phyloP scores from a whole-genome alignment of 2,113 vertebrate species.

The Myxocyprinus asiaticus region DNA sequence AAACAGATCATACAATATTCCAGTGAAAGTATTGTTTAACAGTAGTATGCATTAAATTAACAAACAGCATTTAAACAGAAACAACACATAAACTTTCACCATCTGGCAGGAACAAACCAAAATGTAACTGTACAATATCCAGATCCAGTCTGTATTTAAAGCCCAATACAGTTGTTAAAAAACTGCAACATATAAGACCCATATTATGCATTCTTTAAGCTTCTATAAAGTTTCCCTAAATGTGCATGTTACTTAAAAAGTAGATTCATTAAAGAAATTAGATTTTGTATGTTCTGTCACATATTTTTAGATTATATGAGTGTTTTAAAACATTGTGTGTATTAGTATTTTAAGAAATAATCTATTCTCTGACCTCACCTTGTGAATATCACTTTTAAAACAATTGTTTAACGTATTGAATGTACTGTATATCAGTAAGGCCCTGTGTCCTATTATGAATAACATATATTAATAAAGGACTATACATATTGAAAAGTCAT shows the following conservation, averaged over 20 bases:
- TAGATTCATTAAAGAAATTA: no score
- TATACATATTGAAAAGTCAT: no score
- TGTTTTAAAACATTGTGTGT: background rate
- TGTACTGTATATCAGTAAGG: no score
- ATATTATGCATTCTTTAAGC: background rate
- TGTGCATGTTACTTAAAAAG: background rate
- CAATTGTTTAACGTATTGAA: background rate
- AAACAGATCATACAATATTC: background rate
- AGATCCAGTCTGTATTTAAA: constrained; percentile 15
- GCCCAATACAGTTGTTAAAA: background rate
- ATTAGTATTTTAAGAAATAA: constrained; percentile 1
- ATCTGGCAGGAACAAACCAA: constrained; percentile 12
- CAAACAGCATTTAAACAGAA: background rate
- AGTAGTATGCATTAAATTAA: constrained; percentile 11
- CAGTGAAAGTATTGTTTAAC: background rate
- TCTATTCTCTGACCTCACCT: background rate
- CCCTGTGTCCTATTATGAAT: no score
- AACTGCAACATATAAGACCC: background rate
- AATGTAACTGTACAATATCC: background rate
- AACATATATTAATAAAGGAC: no score
- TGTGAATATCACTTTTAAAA: background rate
- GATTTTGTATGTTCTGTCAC: background rate
- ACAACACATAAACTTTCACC: background rate
- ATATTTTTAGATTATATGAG: background rate
- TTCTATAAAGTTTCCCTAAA: background rate